phyloP scores from a whole-genome alignment of 2,113 vertebrate species.

The Megalops atlanticus region DNA sequence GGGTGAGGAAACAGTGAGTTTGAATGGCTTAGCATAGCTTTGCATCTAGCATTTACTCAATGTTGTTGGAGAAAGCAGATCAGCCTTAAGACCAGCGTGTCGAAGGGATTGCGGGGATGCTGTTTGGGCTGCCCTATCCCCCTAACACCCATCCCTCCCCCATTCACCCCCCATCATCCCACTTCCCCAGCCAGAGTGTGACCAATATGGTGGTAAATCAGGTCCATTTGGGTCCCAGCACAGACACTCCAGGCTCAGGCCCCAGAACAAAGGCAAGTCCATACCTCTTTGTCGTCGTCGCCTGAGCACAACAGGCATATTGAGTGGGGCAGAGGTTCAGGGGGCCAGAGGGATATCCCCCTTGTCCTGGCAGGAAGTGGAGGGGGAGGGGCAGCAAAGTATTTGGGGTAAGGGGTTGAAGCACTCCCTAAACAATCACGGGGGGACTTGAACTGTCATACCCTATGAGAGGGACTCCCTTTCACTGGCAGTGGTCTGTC shows the following conservation, averaged over 20 bases:
- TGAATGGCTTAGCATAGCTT: too few relatives aligned
- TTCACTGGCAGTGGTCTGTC: slow-evolving; percentile 2
- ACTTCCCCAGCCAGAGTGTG: background rate
- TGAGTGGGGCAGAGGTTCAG: slow-evolving; percentile 1
- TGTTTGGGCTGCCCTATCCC: background rate
- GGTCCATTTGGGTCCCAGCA: background rate
- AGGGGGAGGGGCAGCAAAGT: background rate
- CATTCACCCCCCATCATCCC: background rate
- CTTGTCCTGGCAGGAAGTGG: background rate
- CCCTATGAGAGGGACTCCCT: background rate
- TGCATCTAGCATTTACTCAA: too few relatives aligned
- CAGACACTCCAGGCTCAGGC: background rate
- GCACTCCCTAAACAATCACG: background rate
- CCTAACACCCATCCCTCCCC: background rate
- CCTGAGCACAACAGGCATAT: background rate
- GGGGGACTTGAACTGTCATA: slow-evolving; percentile 14
- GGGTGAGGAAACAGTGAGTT: background rate
- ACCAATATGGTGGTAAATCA: slow-evolving; percentile 13
- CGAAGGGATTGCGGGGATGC: background rate
- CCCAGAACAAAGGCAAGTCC: background rate
- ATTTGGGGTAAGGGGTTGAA: background rate
- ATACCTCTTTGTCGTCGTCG: background rate
- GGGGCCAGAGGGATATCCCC: slow-evolving; percentile 4
- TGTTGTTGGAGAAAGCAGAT: too few relatives aligned
- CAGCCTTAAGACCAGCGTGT: too few relatives aligned